These are phyloP conservation scores for Bombus turneri DNA, from an alignment of 1,140 invertebrate species.

Conservation along the genomic window DNA sequence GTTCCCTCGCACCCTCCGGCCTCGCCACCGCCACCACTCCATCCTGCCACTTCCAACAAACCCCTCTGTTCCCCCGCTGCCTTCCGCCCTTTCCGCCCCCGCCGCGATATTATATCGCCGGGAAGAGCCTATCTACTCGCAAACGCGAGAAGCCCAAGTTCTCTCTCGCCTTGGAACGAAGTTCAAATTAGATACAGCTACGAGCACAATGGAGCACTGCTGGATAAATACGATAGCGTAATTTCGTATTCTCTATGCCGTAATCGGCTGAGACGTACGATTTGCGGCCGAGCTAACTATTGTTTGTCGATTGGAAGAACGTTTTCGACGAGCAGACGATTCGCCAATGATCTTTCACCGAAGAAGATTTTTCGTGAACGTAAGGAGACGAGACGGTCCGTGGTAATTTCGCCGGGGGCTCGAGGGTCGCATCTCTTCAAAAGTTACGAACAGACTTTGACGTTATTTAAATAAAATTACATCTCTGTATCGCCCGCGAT, in stretches of 20 bases:
- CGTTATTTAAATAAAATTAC: no score
- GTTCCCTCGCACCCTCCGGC: conserved; percentile 56
- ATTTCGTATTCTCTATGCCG: conserved; percentile 45
- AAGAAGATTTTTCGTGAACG: no score
- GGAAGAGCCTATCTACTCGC: conserved; percentile 44
- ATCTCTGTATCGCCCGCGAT: no score
- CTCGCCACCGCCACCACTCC: conserved; percentile 31
- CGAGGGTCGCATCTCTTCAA: no score
- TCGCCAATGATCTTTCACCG: neutral
- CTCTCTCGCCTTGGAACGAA: conserved; percentile 59
- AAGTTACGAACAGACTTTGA: no score
- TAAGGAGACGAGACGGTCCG: no score
- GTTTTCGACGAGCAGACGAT: neutral
- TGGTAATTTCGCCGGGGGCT: no score
- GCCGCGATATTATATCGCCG: conserved; percentile 60
- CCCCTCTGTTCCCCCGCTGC: neutral
- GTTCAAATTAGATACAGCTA: conserved; percentile 62
- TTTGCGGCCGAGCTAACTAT: neutral
- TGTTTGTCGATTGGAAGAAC: conserved; percentile 12
- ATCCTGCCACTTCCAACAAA: conserved; percentile 35
- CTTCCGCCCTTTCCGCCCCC: conserved; percentile 8
- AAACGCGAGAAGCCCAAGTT: conserved; percentile 49
- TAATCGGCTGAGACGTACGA: conserved; percentile 48
- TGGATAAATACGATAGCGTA: conserved; percentile 48
- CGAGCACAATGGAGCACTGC: conserved; percentile 48